Percentiles rank a stretch among this genome's conserved stretches.
phyloP scores from a whole-genome alignment of 2,797 vertebrate genomes.

The Oreortyx pictus region DNA sequence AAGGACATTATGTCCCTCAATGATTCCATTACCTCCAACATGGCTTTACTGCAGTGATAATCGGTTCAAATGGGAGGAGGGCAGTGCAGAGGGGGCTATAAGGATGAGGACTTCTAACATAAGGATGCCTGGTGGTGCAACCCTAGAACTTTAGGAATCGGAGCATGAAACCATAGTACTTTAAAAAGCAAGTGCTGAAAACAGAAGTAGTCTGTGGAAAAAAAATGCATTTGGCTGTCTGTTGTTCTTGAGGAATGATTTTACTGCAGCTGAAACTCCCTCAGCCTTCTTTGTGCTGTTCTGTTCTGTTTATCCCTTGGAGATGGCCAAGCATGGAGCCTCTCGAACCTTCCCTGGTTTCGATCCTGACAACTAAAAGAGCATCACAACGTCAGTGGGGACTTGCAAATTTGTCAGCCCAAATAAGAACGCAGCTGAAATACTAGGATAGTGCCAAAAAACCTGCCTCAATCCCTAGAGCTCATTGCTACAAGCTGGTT shows the following conservation, averaged over 20 bases:
- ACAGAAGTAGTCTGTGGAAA: not conserved
- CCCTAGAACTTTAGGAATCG: not conserved
- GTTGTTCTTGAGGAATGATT: not conserved
- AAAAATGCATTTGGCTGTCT: not conserved
- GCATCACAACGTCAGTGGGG: not conserved
- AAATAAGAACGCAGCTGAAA: rapidly evolving
- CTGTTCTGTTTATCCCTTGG: not conserved
- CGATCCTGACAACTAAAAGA: not conserved
- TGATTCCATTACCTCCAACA: not conserved
- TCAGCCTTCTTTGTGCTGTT: rapidly evolving
- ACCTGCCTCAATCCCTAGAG: rapidly evolving
- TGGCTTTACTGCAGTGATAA: rapidly evolving
- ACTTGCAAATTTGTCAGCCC: not conserved
- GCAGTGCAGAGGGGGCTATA: not conserved
- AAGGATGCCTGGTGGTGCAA: not conserved
- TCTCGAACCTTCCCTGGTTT: not conserved
- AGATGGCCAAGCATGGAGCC: not conserved
- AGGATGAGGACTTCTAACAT: not conserved
- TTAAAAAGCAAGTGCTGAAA: conserved; percentile 8
- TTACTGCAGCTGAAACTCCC: not conserved
- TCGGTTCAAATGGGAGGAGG: not conserved
- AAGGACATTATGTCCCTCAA: not conserved
- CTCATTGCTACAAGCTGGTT: not conserved
- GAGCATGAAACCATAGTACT: not conserved
- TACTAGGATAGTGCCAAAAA: not conserved